These are phyloP conservation scores for Strigops habroptila DNA, from an alignment of 2,113 vertebrate genomes.

Conservation along the genomic window DNA sequence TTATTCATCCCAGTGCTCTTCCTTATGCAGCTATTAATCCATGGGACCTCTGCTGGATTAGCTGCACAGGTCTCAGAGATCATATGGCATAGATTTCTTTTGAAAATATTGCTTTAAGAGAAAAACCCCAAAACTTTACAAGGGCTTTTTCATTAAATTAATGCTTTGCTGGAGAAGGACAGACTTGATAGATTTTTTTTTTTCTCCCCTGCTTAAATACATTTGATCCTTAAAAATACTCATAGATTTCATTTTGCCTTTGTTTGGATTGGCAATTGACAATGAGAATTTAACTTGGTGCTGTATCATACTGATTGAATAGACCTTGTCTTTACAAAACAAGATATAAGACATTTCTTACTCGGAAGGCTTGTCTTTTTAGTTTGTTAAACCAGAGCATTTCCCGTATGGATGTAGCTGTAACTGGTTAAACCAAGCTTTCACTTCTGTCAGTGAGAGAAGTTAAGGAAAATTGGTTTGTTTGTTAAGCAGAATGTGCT, in stretches of 20 bases:
- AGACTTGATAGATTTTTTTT: not conserved
- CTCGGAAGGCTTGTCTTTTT: not conserved
- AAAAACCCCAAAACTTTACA: not conserved
- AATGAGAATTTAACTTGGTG: not conserved
- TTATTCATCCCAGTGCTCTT: not conserved
- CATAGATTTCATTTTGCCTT: not conserved
- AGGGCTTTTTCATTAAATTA: not conserved
- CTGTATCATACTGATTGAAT: not conserved
- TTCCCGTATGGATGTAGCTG: not conserved
- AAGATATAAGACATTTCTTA: not conserved
- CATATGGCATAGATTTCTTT: not conserved
- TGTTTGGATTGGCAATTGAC: not conserved
- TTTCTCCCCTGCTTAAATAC: not conserved
- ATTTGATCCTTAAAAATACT: not conserved
- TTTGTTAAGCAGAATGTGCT: not conserved
- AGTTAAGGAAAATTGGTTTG: not conserved
- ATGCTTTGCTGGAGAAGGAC: not conserved
- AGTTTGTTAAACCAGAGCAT: not conserved
- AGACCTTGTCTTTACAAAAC: not conserved
- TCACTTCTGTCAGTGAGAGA: not conserved
- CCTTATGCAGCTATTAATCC: not conserved
- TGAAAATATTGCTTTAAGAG: not conserved
- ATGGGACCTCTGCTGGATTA: not conserved
- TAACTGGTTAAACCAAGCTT: not conserved
- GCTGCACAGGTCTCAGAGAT: not conserved